Conservation (phyloP, 2,797 vertebrate species). For the Gambelia wislizenii region DNA sequence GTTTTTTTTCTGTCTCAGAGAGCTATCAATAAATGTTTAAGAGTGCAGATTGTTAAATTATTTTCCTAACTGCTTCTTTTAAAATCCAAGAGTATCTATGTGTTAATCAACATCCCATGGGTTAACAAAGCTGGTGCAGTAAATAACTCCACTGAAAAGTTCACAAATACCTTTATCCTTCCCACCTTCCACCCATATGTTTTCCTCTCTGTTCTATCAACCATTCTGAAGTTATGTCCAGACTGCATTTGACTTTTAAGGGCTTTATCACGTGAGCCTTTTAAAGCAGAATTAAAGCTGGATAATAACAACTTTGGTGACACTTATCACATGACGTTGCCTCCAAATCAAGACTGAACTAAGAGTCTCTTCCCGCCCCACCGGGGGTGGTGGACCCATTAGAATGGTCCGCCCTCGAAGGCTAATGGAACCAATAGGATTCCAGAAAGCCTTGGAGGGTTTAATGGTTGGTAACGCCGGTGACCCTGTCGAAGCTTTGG, state of each 20-base stretch:
- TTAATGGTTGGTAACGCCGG: too few relatives aligned
- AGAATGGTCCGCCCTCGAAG: too few relatives aligned
- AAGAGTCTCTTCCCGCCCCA: too few relatives aligned
- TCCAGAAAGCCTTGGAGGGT: too few relatives aligned
- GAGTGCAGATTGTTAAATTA: background rate
- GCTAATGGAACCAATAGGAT: too few relatives aligned
- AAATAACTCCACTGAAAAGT: constrained; percentile 14
- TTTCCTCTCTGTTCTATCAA: background rate
- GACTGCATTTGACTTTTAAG: background rate
- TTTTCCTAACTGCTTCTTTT: background rate
- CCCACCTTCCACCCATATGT: background rate
- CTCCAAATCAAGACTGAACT: too few relatives aligned
- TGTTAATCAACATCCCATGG: background rate
- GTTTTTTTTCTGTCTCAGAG: background rate
- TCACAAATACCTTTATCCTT: background rate
- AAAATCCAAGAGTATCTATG: background rate
- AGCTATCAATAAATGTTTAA: background rate
- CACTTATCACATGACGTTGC: too few relatives aligned
- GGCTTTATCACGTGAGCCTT: too few relatives aligned
- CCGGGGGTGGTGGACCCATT: too few relatives aligned
- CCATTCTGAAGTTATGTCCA: background rate
- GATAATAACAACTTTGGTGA: too few relatives aligned
- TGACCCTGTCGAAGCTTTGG: too few relatives aligned
- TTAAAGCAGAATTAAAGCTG: too few relatives aligned
- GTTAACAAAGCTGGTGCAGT: constrained; percentile 1